Percentiles rank a stretch among this genome's conserved stretches.
Evolutionary conservation across 1,140 invertebrate species (phyloP).

Genomic region (Polypedilum vanderplanki): DNA sequence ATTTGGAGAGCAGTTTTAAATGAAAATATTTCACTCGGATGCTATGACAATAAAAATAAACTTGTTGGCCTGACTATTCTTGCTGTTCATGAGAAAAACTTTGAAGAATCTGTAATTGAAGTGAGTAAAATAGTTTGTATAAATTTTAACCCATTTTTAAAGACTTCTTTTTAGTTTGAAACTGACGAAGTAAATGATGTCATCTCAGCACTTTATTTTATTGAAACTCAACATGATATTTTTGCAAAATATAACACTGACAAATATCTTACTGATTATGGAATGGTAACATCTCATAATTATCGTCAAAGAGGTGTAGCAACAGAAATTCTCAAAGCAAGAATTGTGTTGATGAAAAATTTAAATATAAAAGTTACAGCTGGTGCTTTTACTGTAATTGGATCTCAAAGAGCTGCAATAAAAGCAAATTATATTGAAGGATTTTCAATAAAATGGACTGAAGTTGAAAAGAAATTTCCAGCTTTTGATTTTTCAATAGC

Average conservation of each 20-base stretch:
- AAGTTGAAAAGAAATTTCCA: not conserved
- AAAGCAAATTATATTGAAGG: not conserved
- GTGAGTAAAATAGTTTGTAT: too few relatives aligned
- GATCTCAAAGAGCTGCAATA: not conserved
- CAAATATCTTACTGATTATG: slow-evolving; percentile 18
- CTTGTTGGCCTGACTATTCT: not conserved
- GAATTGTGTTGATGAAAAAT: not conserved
- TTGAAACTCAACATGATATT: not conserved
- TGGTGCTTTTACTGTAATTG: not conserved
- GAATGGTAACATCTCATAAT: not conserved
- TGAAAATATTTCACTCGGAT: not conserved
- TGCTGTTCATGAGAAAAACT: not conserved
- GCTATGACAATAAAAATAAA: not conserved
- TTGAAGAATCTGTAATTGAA: not conserved
- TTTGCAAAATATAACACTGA: not conserved
- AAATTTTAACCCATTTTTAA: not conserved
- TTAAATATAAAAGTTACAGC: not conserved
- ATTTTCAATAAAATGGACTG: not conserved
- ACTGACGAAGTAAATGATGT: not conserved
- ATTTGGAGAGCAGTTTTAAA: not conserved
- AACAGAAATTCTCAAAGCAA: not conserved
- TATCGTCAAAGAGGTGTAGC: not conserved
- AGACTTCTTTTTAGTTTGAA: not conserved
- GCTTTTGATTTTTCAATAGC: not conserved
- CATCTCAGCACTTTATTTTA: not conserved